Evolutionary conservation across 2,113 vertebrate genomes (phyloP).

Genomic region (Catharus bicknelli): DNA sequence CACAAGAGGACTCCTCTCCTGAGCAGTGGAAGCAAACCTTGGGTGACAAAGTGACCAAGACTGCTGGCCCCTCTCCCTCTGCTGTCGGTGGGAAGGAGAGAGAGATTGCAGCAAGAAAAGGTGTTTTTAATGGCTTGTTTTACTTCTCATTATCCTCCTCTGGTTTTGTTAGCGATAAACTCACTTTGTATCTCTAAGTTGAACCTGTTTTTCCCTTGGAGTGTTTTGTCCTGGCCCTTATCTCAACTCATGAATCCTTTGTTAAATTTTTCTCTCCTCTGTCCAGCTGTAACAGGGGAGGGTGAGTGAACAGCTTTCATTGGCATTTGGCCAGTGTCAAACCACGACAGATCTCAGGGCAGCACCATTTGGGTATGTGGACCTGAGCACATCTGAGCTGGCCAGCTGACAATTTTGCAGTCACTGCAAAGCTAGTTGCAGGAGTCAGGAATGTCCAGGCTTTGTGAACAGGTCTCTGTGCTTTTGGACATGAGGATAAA

Average conservation of each 20-base stretch:
- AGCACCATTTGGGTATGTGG: not conserved
- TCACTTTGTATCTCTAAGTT: not conserved
- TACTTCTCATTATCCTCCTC: not conserved
- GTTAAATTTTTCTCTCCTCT: not conserved
- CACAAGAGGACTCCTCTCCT: not conserved
- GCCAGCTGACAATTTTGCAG: not conserved
- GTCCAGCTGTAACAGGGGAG: not conserved
- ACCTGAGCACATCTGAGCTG: not conserved
- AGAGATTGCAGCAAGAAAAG: not conserved
- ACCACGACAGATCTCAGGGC: not conserved
- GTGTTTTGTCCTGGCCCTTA: not conserved
- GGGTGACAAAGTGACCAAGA: not conserved
- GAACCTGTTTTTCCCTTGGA: not conserved
- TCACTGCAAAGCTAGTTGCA: not conserved
- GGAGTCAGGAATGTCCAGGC: not conserved
- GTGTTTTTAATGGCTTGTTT: not conserved
- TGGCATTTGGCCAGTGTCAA: not conserved
- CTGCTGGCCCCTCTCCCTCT: not conserved
- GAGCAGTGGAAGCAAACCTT: not conserved
- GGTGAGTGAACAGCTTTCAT: not conserved
- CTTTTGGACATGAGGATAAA: not conserved
- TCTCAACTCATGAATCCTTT: not conserved
- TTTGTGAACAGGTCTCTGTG: not conserved
- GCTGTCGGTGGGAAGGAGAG: accelerated
- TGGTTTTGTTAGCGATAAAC: not conserved